Percentiles rank a stretch among this genome's conserved stretches.
These are phyloP conservation scores for Climacteris rufus DNA, from an alignment of 2,113 vertebrate genomes.

Conservation along the genomic window DNA sequence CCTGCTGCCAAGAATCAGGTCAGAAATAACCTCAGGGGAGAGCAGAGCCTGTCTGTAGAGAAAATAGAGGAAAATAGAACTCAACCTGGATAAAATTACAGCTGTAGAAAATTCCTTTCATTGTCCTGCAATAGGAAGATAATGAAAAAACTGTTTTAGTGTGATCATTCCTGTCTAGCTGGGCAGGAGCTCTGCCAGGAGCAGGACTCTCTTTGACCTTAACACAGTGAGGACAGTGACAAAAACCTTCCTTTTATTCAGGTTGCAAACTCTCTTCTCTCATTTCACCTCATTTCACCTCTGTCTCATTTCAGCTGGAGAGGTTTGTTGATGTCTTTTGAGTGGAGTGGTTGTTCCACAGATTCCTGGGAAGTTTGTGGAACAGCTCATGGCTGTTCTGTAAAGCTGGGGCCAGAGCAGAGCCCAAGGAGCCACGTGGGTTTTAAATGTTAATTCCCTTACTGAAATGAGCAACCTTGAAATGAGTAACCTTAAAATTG, in stretches of 20 bases:
- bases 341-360: rapidly evolving
- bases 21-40: neutral
- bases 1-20: neutral
- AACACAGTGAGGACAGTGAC: neutral
- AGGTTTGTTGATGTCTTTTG: neutral
- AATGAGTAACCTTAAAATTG: neutral
- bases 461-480: neutral
- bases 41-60: neutral
- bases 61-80: neutral
- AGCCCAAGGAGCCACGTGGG: neutral
- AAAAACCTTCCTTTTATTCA: neutral
- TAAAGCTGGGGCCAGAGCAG: neutral
- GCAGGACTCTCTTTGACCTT: neutral
- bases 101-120: neutral
- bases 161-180: neutral
- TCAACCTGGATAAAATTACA: neutral
- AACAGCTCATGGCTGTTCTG: neutral
- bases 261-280: neutral
- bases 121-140: neutral
- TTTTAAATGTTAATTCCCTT: neutral
- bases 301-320: rapidly evolving
- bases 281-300: neutral
- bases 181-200: neutral
- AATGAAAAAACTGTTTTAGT: conserved; percentile 6
- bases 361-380: neutral